Evolutionary conservation across 2,113 vertebrate species (phyloP).

Genomic region (Pseudorasbora parva): DNA sequence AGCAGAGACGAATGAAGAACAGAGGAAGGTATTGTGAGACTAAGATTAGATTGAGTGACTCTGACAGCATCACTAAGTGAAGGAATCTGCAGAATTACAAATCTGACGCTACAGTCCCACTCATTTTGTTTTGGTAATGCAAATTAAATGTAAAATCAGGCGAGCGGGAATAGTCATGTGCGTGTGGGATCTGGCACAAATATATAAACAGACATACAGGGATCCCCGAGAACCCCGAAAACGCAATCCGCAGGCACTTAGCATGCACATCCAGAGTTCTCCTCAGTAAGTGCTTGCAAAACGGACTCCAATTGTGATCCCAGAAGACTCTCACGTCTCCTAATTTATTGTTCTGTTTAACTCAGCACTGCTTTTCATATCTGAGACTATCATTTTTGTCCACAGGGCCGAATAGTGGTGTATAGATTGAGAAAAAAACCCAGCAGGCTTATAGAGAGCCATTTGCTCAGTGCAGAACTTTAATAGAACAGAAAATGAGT

Average conservation of each 20-base stretch:
- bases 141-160: conserved; percentile 11
- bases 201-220: not conserved
- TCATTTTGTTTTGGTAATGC: not conserved
- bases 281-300: not conserved
- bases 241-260: not conserved
- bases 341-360: conserved; percentile 26
- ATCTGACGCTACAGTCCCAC: not conserved
- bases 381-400: not conserved
- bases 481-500: conserved; percentile 16
- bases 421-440: conserved; percentile 13
- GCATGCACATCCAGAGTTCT: conserved; percentile 13
- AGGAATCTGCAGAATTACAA: conserved; percentile 22
- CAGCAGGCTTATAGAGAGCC: conserved; percentile 6
- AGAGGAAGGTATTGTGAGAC: not conserved
- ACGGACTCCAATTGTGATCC: not conserved
- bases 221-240: not conserved
- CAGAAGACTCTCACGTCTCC: not conserved
- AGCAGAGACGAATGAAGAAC: conserved; percentile 23
- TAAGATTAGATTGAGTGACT: conserved; percentile 21
- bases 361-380: not conserved
- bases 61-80: not conserved
- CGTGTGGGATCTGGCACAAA: not conserved
- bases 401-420: not conserved
- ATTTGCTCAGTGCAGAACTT: conserved; percentile 5
- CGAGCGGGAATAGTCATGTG: not conserved